Evolutionary conservation across 1,140 invertebrate genomes (phyloP), one percentile per base, ranked within the genome.

Genomic region (Rhyzopertha dominica): DNA sequence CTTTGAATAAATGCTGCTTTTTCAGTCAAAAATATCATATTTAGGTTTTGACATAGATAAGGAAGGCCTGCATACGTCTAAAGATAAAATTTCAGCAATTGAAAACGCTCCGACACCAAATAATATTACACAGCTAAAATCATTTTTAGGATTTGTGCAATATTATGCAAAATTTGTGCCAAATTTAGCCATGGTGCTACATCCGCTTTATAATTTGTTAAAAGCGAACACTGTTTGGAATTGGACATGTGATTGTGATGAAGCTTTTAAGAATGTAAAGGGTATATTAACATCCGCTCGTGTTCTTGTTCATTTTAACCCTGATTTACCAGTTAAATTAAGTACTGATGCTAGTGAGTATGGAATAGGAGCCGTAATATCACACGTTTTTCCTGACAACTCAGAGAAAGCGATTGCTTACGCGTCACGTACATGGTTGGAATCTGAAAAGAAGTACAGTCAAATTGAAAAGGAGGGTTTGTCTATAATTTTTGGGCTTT

Each of bases 391-490:
- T 8, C 13, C 28, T 24, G 28, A 54, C 18, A 43, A 46, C 13
- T 16, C 5, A 35, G 56, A 55, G 13, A 41, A 30, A 29, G 52
- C 51, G 18, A 30, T 59, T 18, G 47, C 46, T 18, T 59, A 47
- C 29, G 49, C 38, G 14, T 59, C 48, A 14, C 40, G 49, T 13
- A 23, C 37, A 10, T 37, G 55, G 17, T 40, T 20, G 25, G 32
- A 43, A 26, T 40, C 48, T 0, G 54, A 49, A 43, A 32, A 2
- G 48, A 48, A 52, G 35, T 59, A 59, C 38, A 43, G 48, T 1
- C 46, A 51, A 40, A 22, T 59, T 0, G 51, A 62, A 17, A 54
- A 44, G 23, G 53, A 62, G 34, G 50, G 45, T 1, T 37, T 53
- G 10, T 53, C 47, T 4, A 46, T 56, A 32, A 39, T 54, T 38